phyloP scores from a whole-genome alignment of 2,797 vertebrate species.

The Gambelia wislizenii region DNA sequence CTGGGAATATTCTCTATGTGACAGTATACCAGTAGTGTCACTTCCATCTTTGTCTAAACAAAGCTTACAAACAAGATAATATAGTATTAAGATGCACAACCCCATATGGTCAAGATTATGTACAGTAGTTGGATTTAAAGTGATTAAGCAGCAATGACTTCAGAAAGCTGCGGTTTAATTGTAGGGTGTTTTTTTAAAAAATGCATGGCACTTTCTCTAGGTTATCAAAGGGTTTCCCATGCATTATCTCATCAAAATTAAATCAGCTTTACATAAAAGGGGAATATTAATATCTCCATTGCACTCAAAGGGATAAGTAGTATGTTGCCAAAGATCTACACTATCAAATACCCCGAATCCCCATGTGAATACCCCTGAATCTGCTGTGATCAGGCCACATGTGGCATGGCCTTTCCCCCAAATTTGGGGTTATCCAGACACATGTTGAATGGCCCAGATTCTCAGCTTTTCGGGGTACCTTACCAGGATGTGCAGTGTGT shows the following conservation, averaged over 20 bases:
- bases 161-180: neutral
- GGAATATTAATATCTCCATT: neutral
- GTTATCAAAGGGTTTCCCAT: neutral
- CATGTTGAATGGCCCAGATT: no score
- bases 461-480: no score
- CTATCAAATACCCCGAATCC: no score
- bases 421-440: no score
- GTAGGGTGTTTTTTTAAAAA: neutral
- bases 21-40: constrained; percentile 72
- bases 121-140: constrained; percentile 10
- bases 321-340: neutral
- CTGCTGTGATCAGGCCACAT: no score
- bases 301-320: neutral
- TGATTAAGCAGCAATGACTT: neutral
- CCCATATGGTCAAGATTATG: neutral
- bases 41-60: constrained; percentile 74
- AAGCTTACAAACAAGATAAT: constrained; percentile 69
- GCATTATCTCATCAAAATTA: neutral
- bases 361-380: no score
- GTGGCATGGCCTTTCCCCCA: no score
- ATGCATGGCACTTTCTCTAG: neutral
- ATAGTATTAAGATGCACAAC: constrained; percentile 5
- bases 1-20: constrained; percentile 64
- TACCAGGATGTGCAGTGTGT: no score
- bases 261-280: neutral